Evolutionary conservation across 2,113 vertebrate species (phyloP), one percentile per base, ranked within the genome.

Genomic region (Anser cygnoides): DNA sequence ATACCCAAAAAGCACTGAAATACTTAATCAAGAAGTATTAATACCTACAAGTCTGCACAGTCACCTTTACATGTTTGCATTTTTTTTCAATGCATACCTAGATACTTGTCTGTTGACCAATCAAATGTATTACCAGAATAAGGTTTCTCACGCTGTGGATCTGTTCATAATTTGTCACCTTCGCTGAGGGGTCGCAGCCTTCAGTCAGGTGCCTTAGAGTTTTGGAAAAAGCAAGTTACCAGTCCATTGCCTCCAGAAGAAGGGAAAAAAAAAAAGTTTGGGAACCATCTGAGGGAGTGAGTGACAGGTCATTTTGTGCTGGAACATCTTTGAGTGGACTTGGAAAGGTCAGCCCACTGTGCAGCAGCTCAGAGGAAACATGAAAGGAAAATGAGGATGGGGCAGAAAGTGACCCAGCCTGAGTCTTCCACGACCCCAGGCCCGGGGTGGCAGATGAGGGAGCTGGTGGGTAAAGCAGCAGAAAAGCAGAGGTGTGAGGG

Each of bases 141-240:
- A 52, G 68, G 29, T 49, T 71, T 52, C 17, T 50, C 49, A 35
- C n/a, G 10, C 11, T 28, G 10, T 26, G 17, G 17, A 52, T 29
- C n/a, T 72, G n/a, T 54, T 54, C 50, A 52, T 29, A 29, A 55
- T 33, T 21, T 31, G 22, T 49, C 37, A 35, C n/a, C n/a, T 91
- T 89, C 68, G 52, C 49, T 11, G 61, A 66, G 19, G 13, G 22
- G 28, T 73, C 33, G 23, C 39, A 5, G 6, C 50, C 9, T 52
- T 76, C 0, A 0, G 26, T 76, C 43, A 57, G 5, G 6, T 61
- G 35, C n/a, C 46, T 84, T 37, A 28, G 26, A 58, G 28, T 35
- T 75, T 67, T 55, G 70, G 35, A 28, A 79, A 78, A 91, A 71
- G 10, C 63, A 50, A 50, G 16, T 14, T 10, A 20, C 65, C 78